Conservation (phyloP, 2,113 vertebrate species). For the Dicaeum eximium region DNA sequence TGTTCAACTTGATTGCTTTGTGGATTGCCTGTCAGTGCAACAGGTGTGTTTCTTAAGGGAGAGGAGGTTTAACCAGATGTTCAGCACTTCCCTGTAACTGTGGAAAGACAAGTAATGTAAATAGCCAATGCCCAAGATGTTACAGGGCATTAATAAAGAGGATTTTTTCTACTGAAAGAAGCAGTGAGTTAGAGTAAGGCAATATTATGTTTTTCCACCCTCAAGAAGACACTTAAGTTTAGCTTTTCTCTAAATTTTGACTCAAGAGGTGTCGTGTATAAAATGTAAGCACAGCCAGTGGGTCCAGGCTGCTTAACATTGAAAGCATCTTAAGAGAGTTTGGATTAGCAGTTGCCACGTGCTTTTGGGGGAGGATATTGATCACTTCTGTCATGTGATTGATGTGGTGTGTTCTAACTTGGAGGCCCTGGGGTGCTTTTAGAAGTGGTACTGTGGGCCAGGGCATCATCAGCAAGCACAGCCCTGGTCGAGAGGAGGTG, state of each 20-base stretch:
- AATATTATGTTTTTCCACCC: not conserved
- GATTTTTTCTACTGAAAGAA: not conserved
- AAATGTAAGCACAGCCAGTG: not conserved
- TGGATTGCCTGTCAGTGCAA: not conserved
- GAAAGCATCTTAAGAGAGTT: not conserved
- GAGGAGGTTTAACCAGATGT: not conserved
- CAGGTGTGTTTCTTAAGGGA: not conserved
- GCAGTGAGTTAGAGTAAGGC: not conserved
- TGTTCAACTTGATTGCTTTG: not conserved
- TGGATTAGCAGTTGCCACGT: not conserved
- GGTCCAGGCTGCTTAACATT: not conserved
- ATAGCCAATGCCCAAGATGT: not conserved
- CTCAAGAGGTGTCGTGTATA: not conserved
- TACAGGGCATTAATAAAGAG: not conserved
- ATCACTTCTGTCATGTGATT: not conserved
- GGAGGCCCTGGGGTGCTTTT: not conserved
- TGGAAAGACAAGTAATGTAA: not conserved
- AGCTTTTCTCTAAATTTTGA: not conserved
- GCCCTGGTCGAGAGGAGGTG: not conserved
- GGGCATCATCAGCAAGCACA: not conserved
- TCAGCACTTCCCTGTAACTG: not conserved
- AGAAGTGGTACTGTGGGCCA: rapidly evolving
- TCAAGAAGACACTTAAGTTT: not conserved
- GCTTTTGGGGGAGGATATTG: not conserved
- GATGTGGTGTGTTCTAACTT: rapidly evolving